Evolutionary conservation across 2,797 vertebrate species (phyloP), one percentile per base, ranked within the genome.

Genomic region (Chiloscyllium punctatum): DNA sequence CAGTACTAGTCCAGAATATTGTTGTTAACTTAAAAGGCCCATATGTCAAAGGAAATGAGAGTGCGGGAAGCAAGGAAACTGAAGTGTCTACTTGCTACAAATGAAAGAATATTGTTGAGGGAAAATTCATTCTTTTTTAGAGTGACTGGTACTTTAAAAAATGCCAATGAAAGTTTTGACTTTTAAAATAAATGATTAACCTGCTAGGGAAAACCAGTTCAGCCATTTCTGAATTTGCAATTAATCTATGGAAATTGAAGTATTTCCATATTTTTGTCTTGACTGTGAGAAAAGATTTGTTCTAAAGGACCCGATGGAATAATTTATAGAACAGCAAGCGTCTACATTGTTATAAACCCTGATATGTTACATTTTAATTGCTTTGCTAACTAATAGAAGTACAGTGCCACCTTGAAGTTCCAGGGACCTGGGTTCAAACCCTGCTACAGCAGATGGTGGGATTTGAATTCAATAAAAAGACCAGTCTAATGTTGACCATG

Each of bases 151-250:
- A 37, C 37, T 66, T 91, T 68, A 91, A 48, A 84, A 21, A 84
- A n/a, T n/a, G 33, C 30, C 23, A n/a, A 68, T 91, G 62, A 68
- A 91, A 66, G 88, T 57, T 68, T 62, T 66, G 57, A 37, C n/a
- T 69, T 69, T 92, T 69, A 37, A 92, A 30, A 69, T 92, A 66
- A 92, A 69, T 69, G 69, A 69, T 69, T 69, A 92, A 92, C 68
- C 66, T 92, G 25, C 23, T 69, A 69, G 37, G 37, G n/a, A 92
- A 92, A 68, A 69, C 37, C 62, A 92, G 21, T n/a, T 92, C 62
- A 92, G 90, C 62, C 66, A 92, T 92, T 92, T 92, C 90, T 92
- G 42, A 68, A 21, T 23, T n/a, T 69, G 23, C 9, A 68, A 42
- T 92, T 37, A 69, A 69, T 92, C 62, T 68, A 25, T 27, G 86